phyloP scores from a whole-genome alignment of 2,888 invertebrate genomes.

The Melipona beecheii region DNA sequence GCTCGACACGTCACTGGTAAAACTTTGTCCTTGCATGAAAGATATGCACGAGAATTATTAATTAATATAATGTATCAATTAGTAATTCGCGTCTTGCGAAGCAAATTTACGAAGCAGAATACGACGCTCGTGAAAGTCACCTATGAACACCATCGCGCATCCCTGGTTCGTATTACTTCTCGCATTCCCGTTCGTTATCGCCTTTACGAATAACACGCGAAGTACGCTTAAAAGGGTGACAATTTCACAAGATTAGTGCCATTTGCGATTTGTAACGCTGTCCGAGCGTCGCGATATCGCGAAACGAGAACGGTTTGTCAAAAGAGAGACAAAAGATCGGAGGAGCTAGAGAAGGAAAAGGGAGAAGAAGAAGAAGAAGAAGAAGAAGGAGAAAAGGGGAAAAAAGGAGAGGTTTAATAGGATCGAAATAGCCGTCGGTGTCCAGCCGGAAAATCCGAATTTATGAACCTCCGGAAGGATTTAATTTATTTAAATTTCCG shows the following conservation, averaged over 20 bases:
- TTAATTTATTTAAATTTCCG: conserved; percentile 76
- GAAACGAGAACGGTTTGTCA: background rate
- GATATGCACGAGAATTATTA: too few relatives aligned
- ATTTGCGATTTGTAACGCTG: background rate
- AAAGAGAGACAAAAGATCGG: background rate
- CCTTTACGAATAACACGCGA: background rate
- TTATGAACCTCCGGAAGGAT: conserved; percentile 70
- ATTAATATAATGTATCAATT: too few relatives aligned
- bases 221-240: too few relatives aligned
- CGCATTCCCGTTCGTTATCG: background rate
- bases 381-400: background rate
- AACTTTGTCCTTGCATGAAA: too few relatives aligned
- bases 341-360: too few relatives aligned
- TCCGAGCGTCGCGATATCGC: background rate
- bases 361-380: too few relatives aligned
- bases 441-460: conserved; percentile 68
- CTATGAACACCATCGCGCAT: background rate
- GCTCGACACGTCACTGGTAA: too few relatives aligned
- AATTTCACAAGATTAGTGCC: too few relatives aligned
- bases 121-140: background rate
- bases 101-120: background rate
- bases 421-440: conserved; percentile 65
- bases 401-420: conserved; percentile 61
- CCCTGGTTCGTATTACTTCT: background rate
- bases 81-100: background rate